A percentile compares a stretch with the other conserved stretches of the same genome.
Evolutionary conservation across 2,888 invertebrate species (phyloP).

Genomic region (Caenorhabditis sp.): DNA sequence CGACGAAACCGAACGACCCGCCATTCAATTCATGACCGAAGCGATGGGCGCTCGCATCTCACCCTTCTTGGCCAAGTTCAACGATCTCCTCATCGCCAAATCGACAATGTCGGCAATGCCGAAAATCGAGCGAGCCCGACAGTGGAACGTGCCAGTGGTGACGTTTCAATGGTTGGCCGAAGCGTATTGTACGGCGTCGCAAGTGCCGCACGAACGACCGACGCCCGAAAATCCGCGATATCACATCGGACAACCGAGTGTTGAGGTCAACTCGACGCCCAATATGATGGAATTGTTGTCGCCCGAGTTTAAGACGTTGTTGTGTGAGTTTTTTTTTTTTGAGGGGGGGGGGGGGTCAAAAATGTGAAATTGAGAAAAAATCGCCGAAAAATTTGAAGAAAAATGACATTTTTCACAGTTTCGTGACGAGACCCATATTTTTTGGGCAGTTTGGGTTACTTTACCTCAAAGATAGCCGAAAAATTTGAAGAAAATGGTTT

Average conservation of each 20-base stretch:
- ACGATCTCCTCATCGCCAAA: constrained; percentile 75
- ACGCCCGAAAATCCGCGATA: constrained; percentile 23
- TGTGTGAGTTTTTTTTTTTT: constrained; percentile 1
- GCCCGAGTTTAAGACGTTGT: not conserved
- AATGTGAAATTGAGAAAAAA: not conserved
- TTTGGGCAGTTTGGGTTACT: too few species aligned
- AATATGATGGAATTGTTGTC: constrained; percentile 11
- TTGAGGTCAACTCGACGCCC: constrained; percentile 13
- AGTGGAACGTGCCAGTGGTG: constrained; percentile 89
- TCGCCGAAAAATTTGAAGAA: not conserved
- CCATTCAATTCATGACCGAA: constrained; percentile 83
- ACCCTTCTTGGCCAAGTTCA: constrained; percentile 74
- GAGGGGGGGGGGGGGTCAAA: too few species aligned
- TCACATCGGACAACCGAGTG: constrained; percentile 19
- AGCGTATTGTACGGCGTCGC: constrained; percentile 41
- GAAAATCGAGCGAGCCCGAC: constrained; percentile 87
- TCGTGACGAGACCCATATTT: too few species aligned
- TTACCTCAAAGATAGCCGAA: too few species aligned
- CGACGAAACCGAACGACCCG: constrained; percentile 84
- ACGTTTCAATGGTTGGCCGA: constrained; percentile 74
- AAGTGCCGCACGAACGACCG: constrained; percentile 23
- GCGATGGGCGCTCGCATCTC: constrained; percentile 85
- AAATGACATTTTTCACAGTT: too few species aligned
- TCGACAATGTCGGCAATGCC: constrained; percentile 67
- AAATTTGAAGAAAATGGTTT: too few species aligned